Conservation (phyloP, 2,888 invertebrate genomes). For the Sesia bembeciformis region DNA sequence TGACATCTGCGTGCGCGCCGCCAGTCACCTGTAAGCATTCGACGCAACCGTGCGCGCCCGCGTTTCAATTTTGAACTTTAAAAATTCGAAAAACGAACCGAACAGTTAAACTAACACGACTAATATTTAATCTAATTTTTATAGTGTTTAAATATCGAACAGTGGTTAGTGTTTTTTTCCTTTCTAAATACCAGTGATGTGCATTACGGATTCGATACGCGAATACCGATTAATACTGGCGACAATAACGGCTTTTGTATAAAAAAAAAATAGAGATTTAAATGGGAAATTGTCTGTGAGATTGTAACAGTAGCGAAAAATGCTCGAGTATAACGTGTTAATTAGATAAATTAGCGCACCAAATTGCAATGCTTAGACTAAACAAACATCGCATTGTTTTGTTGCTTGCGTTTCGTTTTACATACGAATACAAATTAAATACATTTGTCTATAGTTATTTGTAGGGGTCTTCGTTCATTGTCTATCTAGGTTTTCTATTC, state of each 20-base stretch:
- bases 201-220: constrained; percentile 45
- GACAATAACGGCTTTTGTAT: constrained; percentile 36
- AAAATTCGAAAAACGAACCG: constrained; percentile 38
- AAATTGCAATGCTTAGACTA: too few species aligned
- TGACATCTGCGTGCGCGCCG: constrained; percentile 27
- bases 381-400: too few species aligned
- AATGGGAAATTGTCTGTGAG: not conserved
- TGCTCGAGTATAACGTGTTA: too few species aligned
- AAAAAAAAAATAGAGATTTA: not conserved
- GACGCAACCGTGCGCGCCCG: constrained; percentile 50
- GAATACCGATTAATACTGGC: constrained; percentile 37
- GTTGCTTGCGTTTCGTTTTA: too few species aligned
- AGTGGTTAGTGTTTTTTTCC: constrained; percentile 30
- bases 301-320: too few species aligned
- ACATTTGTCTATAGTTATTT: too few species aligned
- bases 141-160: constrained; percentile 29
- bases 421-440: too few species aligned
- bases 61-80: constrained; percentile 16
- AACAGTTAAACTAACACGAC: constrained; percentile 38
- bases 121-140: constrained; percentile 26
- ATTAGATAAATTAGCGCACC: too few species aligned
- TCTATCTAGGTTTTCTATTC: too few species aligned
- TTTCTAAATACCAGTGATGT: constrained; percentile 29
- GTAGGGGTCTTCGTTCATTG: too few species aligned
- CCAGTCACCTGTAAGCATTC: constrained; percentile 67